Conservation (phyloP, 2,888 invertebrate species). For the Drosophila crucigera region DNA sequence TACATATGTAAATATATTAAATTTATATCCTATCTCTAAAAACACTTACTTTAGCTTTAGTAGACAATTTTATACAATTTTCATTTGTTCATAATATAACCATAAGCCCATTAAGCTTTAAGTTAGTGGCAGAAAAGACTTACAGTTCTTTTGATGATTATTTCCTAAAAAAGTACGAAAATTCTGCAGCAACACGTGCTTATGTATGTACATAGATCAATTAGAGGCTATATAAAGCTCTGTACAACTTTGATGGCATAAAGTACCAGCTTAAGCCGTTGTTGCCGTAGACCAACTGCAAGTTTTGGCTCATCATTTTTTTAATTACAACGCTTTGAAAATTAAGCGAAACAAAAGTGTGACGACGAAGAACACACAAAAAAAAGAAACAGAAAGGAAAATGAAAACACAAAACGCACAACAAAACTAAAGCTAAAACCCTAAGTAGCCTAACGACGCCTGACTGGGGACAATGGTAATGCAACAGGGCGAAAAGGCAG, state of each 20-base stretch:
- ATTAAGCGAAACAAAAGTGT: constrained; percentile 56
- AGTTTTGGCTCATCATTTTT: constrained; percentile 55
- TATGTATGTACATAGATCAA: constrained; percentile 46
- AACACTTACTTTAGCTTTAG: not conserved
- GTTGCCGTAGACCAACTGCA: constrained; percentile 16
- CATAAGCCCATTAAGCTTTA: not conserved
- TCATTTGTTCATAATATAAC: not conserved
- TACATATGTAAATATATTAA: not conserved
- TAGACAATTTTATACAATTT: no score
- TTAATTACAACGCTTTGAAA: constrained; percentile 71
- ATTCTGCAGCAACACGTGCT: constrained; percentile 51
- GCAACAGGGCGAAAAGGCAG: constrained; percentile 46
- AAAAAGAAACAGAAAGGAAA: not conserved
- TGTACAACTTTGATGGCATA: constrained; percentile 29
- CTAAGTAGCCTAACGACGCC: constrained; percentile 63
- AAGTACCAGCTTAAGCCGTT: constrained; percentile 38
- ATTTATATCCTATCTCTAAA: not conserved
- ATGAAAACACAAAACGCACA: not conserved
- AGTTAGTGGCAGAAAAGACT: not conserved
- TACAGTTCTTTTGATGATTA: not conserved
- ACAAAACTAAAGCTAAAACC: constrained; percentile 18
- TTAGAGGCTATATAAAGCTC: constrained; percentile 47
- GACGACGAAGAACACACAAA: constrained; percentile 24
- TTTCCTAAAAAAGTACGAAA: not conserved
- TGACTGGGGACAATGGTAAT: constrained; percentile 30